These are phyloP conservation scores for Gadus macrocephalus DNA, from an alignment of 2,113 vertebrate species.

Conservation along the genomic window DNA sequence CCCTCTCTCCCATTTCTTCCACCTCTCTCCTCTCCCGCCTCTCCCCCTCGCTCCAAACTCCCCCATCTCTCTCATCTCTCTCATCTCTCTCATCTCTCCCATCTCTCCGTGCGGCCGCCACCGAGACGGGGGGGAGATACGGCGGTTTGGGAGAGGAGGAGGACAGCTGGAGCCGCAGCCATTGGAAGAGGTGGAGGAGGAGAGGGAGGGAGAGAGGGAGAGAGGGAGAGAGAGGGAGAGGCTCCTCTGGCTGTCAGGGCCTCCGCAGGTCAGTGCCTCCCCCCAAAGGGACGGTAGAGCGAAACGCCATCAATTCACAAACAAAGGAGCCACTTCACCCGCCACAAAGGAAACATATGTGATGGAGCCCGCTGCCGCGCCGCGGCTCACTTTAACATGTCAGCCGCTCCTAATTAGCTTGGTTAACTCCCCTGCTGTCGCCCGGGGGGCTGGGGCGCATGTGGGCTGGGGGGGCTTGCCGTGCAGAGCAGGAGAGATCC, in stretches of 20 bases:
- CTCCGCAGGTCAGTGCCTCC: conserved; percentile 76
- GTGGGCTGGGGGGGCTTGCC: conserved; percentile 61
- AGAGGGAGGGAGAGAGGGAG: too few relatives aligned
- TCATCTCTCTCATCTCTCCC: too few relatives aligned
- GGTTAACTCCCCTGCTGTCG: conserved; percentile 76
- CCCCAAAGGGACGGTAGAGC: conserved; percentile 74
- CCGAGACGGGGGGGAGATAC: conserved; percentile 49
- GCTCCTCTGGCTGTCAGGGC: conserved; percentile 65
- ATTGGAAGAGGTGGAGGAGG: conserved; percentile 12
- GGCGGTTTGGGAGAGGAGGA: conserved; percentile 47
- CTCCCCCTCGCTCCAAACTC: too few relatives aligned
- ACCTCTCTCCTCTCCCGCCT: too few relatives aligned
- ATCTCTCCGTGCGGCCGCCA: too few relatives aligned
- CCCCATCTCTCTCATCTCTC: too few relatives aligned
- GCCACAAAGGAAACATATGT: conserved; percentile 77
- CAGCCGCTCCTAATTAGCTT: conserved; percentile 77
- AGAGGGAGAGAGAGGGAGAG: conserved; percentile 55
- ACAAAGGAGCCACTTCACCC: conserved; percentile 77
- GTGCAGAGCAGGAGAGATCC: conserved; percentile 51
- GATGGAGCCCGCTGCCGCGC: conserved; percentile 67
- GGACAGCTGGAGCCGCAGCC: conserved; percentile 70
- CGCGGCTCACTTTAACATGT: conserved; percentile 76
- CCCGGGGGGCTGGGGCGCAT: conserved; percentile 64
- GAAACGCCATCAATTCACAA: conserved; percentile 81
- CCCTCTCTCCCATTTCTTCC: too few relatives aligned